phyloP scores from a whole-genome alignment of 2,888 invertebrate species.

The Molanna angustata region DNA sequence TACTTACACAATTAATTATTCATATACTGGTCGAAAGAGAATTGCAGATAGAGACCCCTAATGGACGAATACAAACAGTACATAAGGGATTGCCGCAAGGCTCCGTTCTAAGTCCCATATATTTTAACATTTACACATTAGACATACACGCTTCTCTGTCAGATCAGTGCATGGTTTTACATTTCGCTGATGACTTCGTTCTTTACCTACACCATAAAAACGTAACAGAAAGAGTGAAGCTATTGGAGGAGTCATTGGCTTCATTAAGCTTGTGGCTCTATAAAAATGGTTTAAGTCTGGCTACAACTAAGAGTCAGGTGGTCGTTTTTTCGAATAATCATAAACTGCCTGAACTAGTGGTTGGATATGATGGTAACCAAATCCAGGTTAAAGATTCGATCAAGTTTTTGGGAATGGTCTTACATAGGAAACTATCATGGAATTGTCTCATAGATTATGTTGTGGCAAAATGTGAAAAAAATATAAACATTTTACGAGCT shows the following conservation, averaged over 20 bases:
- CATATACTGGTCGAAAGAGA: background rate
- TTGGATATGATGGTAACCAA: background rate
- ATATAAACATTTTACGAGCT: background rate
- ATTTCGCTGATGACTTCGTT: constrained; percentile 5
- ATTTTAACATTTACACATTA: constrained; percentile 1
- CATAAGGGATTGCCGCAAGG: constrained; percentile 4
- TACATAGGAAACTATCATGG: background rate
- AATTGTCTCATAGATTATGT: background rate
- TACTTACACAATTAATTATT: background rate
- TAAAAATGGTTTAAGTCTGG: background rate
- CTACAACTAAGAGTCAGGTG: background rate
- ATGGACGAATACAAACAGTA: background rate
- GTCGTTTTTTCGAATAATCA: constrained; percentile 8
- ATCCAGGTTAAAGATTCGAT: background rate
- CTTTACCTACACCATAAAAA: background rate
- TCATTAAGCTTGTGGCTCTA: background rate
- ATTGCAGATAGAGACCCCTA: background rate
- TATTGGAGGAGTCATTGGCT: background rate
- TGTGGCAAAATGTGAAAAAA: background rate
- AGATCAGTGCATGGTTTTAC: background rate
- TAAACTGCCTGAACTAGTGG: background rate
- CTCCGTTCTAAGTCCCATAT: background rate
- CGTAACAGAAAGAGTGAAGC: background rate
- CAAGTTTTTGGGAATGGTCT: background rate
- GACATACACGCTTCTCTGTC: background rate